Evolutionary conservation across 2,113 vertebrate genomes (phyloP).

Genomic region (Tragelaphus buxtoni): DNA sequence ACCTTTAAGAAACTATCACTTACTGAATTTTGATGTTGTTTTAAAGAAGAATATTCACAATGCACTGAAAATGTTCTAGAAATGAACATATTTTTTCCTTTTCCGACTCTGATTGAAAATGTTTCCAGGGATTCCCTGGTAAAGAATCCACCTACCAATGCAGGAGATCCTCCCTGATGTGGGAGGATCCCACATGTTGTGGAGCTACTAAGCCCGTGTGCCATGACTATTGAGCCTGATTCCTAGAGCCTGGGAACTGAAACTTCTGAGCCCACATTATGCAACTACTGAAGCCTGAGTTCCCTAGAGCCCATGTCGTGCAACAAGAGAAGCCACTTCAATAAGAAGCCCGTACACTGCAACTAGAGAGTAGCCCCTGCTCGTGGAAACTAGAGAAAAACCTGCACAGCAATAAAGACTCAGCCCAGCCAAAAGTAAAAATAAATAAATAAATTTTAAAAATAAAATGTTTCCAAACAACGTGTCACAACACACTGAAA

Average conservation of each 20-base stretch:
- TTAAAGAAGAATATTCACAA: not conserved
- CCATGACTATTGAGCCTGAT: not conserved
- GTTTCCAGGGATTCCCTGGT: not conserved
- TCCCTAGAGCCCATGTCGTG: not conserved
- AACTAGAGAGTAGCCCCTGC: not conserved
- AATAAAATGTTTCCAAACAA: not conserved
- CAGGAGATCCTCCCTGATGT: not conserved
- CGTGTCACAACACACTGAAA: not conserved
- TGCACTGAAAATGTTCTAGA: not conserved
- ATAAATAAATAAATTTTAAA: not conserved
- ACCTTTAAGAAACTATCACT: not conserved
- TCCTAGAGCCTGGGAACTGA: not conserved
- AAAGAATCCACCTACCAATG: not conserved
- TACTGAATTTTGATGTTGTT: not conserved
- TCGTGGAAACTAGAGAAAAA: not conserved
- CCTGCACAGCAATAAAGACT: not conserved
- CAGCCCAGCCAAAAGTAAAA: not conserved
- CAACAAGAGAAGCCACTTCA: not conserved
- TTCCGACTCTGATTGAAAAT: not conserved
- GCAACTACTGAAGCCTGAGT: not conserved
- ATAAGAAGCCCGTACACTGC: not conserved
- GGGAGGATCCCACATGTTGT: not conserved
- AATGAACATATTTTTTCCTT: not conserved
- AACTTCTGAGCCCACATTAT: not conserved
- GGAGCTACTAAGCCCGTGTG: not conserved